Conservation (phyloP, 1,140 invertebrate genomes). For the Micrasema minimum region DNA sequence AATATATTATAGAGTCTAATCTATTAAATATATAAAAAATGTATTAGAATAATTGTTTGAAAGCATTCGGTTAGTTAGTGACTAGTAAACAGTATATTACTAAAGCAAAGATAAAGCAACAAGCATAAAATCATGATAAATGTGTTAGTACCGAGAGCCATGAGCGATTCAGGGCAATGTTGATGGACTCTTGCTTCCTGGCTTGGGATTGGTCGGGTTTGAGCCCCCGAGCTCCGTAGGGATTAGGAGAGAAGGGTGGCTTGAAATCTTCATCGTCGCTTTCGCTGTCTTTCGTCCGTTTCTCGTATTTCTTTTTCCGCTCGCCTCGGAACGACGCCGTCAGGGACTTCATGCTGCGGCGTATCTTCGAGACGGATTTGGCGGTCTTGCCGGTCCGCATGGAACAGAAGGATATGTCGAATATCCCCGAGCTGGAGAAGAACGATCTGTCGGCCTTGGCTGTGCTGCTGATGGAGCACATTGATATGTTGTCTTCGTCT, state of each 20-base stretch:
- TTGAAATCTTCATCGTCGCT: constrained; percentile 34
- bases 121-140: constrained; percentile 37
- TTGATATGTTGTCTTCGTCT: constrained; percentile 64
- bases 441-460: constrained; percentile 48
- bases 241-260: constrained; percentile 17
- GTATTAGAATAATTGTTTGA: no score
- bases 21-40: no score
- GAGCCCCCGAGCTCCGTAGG: constrained; percentile 55
- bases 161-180: constrained; percentile 17
- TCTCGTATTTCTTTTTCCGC: constrained; percentile 67
- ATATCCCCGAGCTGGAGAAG: constrained; percentile 62
- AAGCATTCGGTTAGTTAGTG: neutral
- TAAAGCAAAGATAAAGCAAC: constrained; percentile 33
- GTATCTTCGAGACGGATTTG: constrained; percentile 63
- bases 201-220: constrained; percentile 52
- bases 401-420: constrained; percentile 66
- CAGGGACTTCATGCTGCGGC: constrained; percentile 65
- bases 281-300: constrained; percentile 52
- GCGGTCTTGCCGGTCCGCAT: constrained; percentile 63
- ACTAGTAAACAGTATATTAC: no score
- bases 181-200: constrained; percentile 33
- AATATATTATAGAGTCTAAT: no score
- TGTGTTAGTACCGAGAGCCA: constrained; percentile 67
- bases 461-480: constrained; percentile 64
- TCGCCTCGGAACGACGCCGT: constrained; percentile 66